phyloP scores from a whole-genome alignment of 2,888 invertebrate species.

The Stenolophus ochropezus region DNA sequence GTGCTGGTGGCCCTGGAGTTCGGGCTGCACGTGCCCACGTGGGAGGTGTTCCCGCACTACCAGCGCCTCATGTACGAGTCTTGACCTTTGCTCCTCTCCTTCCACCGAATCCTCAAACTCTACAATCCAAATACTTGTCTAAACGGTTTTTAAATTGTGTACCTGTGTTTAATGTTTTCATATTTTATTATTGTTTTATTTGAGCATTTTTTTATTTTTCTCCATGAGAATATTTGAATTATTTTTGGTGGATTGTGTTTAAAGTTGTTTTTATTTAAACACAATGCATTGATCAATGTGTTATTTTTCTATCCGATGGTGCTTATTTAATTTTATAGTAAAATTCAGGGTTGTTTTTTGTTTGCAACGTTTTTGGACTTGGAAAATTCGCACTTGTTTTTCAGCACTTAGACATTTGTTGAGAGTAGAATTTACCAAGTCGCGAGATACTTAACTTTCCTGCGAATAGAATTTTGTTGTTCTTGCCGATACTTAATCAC shows the following conservation, averaged over 20 bases:
- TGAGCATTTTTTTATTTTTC: slow-evolving; percentile 28
- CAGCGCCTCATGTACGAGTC: slow-evolving; percentile 95
- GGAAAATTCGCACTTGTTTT: slow-evolving; percentile 42
- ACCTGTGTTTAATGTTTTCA: slow-evolving; percentile 39
- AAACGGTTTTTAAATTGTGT: slow-evolving; percentile 21
- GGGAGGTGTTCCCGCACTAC: slow-evolving; percentile 95
- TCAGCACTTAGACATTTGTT: not conserved
- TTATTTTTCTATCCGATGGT: slow-evolving; percentile 34
- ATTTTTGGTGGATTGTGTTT: slow-evolving; percentile 22
- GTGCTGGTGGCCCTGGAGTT: slow-evolving; percentile 96
- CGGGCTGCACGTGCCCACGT: slow-evolving; percentile 92
- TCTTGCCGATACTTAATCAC: slow-evolving; percentile 44
- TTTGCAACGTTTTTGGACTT: slow-evolving; percentile 9
- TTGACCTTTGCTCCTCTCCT: slow-evolving; percentile 75
- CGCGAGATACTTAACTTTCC: slow-evolving; percentile 2
- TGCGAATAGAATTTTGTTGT: slow-evolving; percentile 20
- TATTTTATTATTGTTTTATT: slow-evolving; percentile 55
- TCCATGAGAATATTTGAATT: slow-evolving; percentile 48
- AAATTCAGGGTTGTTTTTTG: slow-evolving; percentile 34
- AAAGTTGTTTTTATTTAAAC: slow-evolving; percentile 29
- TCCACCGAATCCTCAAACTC: slow-evolving; percentile 41
- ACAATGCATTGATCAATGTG: slow-evolving; percentile 27
- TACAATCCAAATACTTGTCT: slow-evolving; percentile 39
- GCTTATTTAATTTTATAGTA: slow-evolving; percentile 38
- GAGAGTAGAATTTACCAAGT: slow-evolving; percentile 21